Conservation (phyloP, 2,888 invertebrate species). For the Rhagonycha fulva region DNA sequence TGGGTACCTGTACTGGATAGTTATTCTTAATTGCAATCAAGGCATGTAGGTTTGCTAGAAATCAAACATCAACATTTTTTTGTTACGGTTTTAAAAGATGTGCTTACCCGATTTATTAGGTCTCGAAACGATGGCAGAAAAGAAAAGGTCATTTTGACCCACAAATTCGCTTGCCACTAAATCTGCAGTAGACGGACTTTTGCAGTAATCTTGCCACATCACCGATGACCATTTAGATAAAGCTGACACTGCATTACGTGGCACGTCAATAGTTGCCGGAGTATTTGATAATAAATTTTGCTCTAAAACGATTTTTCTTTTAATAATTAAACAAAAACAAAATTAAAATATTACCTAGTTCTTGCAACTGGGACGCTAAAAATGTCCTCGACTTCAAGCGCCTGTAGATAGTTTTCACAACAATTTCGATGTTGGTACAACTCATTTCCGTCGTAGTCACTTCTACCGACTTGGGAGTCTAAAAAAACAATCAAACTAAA, state of each 20-base stretch:
- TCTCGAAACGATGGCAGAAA: slow-evolving; percentile 78
- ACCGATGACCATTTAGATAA: slow-evolving; percentile 73
- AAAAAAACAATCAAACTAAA: background rate
- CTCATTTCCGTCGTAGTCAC: slow-evolving; percentile 51
- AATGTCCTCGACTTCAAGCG: slow-evolving; percentile 76
- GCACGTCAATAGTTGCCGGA: slow-evolving; percentile 49
- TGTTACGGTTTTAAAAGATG: background rate
- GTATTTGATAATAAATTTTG: slow-evolving; percentile 46
- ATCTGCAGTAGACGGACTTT: slow-evolving; percentile 58
- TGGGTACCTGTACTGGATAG: slow-evolving; percentile 78
- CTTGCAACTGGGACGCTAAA: slow-evolving; percentile 77
- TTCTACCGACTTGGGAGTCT: slow-evolving; percentile 14
- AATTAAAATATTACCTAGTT: slow-evolving; percentile 55
- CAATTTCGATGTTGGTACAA: slow-evolving; percentile 72
- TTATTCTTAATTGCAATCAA: slow-evolving; percentile 79
- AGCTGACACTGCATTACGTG: slow-evolving; percentile 61
- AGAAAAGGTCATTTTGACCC: slow-evolving; percentile 69
- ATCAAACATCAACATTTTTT: background rate
- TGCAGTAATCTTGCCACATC: slow-evolving; percentile 69
- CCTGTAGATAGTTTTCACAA: slow-evolving; percentile 73
- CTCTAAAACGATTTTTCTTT: slow-evolving; percentile 42
- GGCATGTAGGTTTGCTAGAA: slow-evolving; percentile 74
- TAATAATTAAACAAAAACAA: background rate
- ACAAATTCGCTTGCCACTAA: slow-evolving; percentile 65
- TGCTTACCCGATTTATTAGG: slow-evolving; percentile 57